Percentiles rank a stretch among this genome's conserved stretches.
Conservation (phyloP, 2,113 vertebrate species). For the Chaetura pelagica region DNA sequence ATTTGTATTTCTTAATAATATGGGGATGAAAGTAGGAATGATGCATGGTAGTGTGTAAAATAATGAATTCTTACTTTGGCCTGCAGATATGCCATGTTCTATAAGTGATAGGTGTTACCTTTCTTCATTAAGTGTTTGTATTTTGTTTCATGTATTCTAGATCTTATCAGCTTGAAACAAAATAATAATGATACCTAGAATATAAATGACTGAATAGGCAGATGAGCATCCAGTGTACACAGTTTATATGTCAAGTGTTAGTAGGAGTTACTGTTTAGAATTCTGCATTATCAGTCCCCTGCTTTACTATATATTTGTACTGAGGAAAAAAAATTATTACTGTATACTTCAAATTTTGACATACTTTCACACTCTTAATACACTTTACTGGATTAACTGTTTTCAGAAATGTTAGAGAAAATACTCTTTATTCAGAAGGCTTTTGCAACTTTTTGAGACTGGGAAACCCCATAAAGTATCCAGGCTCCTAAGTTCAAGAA, state of each 20-base stretch:
- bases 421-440: background rate
- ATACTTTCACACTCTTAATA: background rate
- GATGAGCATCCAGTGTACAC: background rate
- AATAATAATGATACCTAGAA: background rate
- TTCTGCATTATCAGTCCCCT: background rate
- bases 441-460: background rate
- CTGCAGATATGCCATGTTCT: background rate
- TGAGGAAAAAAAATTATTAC: background rate
- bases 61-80: background rate
- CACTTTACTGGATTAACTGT: background rate
- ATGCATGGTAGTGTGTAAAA: background rate
- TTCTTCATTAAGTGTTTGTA: background rate
- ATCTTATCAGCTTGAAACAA: background rate
- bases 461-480: background rate
- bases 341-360: background rate
- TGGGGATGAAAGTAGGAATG: background rate
- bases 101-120: background rate
- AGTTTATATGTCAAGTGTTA: background rate
- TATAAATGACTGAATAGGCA: background rate
- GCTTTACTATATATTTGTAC: background rate
- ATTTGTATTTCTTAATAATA: background rate
- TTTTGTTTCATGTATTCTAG: background rate
- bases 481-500: background rate
- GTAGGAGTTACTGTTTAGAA: background rate
- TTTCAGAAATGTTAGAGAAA: background rate